Evolutionary conservation across 2,797 vertebrate genomes (phyloP), one percentile per base, ranked within the genome.

Genomic region (Halcyon leucocephala): DNA sequence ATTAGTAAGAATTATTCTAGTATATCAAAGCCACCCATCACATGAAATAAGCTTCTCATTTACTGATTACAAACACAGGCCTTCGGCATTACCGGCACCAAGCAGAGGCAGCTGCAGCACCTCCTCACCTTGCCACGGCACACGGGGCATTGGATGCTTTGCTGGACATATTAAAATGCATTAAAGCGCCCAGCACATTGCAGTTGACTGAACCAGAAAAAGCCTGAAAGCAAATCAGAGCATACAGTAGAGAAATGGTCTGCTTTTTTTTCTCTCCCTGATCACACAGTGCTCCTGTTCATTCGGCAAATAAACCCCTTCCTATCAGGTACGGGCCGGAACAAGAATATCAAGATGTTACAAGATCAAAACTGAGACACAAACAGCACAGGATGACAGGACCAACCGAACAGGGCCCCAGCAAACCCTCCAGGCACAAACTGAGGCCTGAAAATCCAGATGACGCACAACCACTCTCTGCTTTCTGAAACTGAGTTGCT

Each of bases 131-230:
- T 7, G 3, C 67, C 46, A 17, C 17, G 6, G 65, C 44, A 8
- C n/a, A 14, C 46, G 7, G 13, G 25, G n/a, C 44, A 14, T 26
- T 35, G 8, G 12, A 33, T 35, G 62, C 41, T 41, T 39, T 28
- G 13, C 41, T 24, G 29, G 62, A 21, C 19, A 44, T 21, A 19
- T 61, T 61, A 41, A 61, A 39, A 62, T 37, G 57, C 37, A 62
- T 41, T 20, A 14, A 41, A 41, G 61, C 6, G 7, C 28, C 28
- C 10, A 9, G 61, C 13, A 12, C 61, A 42, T 64, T 1, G 16
- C 87, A 52, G 55, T 21, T 44, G 80, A 51, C 55, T 82, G 74
- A 90, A n/a, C 71, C 89, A 87, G 82, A 72, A 78, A 64, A 64
- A 49, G 49, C 74, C 65, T 62, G 70, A 58, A 42, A 90, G 80